Evolutionary conservation across 2,888 invertebrate genomes (phyloP), one percentile per base, ranked within the genome.

Genomic region (Agonopterix alstromeriana): DNA sequence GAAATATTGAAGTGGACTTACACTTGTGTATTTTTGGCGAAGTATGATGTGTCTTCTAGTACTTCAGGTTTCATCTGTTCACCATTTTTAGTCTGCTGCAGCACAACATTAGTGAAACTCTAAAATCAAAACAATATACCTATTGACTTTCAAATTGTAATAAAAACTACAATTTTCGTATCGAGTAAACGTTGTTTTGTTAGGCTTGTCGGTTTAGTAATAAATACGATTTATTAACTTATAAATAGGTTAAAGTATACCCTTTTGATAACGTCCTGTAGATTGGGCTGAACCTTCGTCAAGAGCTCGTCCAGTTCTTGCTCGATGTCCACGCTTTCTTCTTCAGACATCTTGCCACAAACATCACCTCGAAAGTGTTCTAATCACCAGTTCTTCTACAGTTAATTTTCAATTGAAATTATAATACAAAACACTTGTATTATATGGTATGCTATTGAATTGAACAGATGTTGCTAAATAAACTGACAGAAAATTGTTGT

Each of bases 21-120:
- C 91, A 91, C 89, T 73, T 90, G 90, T 48, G 90, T 90, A 61
- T 90, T 90, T 65, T 89, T 90, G 11, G 89, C 73, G 56, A 90
- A 89, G 56, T 90, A 84, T 17, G 90, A 84, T 14, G 90, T 90
- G 53, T 90, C 89, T 53, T 90, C 89, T 54, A 91, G 61, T 11
- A 63, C 69, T 54, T 90, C 88, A 9, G 80, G 68, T 63, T 82
- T 86, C 35, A 73, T 59, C 57, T 90, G 82, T 57, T 85, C 88
- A 42, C 84, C 85, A 74, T 83, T 86, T 57, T 79, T 86, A 42
- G 85, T 83, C 56, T 85, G 86, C 57, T 90, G 88, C 41, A 90
- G 69, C 10, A 83, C 90, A 56, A 90, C 91, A 66, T 91, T 91
- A 46, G 90, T 91, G 55, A 91, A 91, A 58, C 91, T 90, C 91